Conservation (phyloP, 2,797 vertebrate genomes). For the Pantherophis alleghaniensis region DNA sequence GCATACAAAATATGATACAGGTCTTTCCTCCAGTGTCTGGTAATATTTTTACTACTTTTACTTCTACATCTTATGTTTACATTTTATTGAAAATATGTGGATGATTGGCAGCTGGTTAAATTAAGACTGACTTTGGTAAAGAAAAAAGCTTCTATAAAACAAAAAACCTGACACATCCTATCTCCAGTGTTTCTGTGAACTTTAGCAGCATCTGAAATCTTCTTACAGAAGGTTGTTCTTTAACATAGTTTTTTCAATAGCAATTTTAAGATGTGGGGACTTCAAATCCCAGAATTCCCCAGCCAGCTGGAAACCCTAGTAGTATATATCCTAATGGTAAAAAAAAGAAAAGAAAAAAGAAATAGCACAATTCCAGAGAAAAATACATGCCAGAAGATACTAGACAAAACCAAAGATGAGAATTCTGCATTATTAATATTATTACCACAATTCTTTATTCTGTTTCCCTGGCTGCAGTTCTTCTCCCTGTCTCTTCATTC, state of each 20-base stretch:
- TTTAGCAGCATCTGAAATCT: neutral
- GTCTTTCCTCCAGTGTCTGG: constrained; percentile 22
- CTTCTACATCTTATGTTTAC: neutral
- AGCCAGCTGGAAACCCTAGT: neutral
- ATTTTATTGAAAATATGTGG: constrained; percentile 27
- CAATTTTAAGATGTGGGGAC: neutral
- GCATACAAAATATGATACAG: constrained; percentile 23
- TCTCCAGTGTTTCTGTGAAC: neutral
- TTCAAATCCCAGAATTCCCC: neutral
- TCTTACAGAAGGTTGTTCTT: neutral
- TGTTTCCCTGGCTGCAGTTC: neutral
- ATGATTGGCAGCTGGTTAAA: neutral
- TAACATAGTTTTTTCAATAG: neutral
- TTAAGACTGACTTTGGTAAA: constrained; percentile 6
- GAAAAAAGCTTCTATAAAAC: constrained; percentile 29
- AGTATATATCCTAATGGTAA: neutral
- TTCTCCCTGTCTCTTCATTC: neutral
- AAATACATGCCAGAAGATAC: neutral
- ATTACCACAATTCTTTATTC: neutral
- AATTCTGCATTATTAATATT: neutral
- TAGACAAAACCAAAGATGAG: neutral
- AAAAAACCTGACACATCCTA: constrained; percentile 24
- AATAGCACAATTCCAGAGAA: neutral
- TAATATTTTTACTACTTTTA: neutral
- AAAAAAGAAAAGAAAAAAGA: neutral